phyloP scores from a whole-genome alignment of 1,140 invertebrate species.

The Xylocopa sonorina region DNA sequence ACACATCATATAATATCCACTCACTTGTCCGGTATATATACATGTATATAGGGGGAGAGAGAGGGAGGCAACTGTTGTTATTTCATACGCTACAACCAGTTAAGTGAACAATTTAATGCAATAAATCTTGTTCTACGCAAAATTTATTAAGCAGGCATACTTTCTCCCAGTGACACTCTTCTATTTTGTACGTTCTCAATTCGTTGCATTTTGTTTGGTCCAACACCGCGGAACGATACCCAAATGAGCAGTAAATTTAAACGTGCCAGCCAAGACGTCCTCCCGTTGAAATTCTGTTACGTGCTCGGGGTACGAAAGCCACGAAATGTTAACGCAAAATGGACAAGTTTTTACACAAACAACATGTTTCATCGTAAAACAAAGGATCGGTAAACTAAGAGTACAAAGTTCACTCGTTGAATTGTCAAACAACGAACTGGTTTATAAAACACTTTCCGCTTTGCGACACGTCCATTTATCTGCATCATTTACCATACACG shows the following conservation, averaged over 20 bases:
- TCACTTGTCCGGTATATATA: too few species aligned
- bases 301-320: not conserved
- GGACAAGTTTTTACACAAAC: not conserved
- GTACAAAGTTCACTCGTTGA: not conserved
- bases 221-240: constrained; percentile 2
- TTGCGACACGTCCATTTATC: too few species aligned
- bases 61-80: too few species aligned
- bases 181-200: not conserved
- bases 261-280: constrained; percentile 22
- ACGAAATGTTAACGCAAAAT: constrained; percentile 17
- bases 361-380: not conserved
- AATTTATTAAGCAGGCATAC: constrained; percentile 6
- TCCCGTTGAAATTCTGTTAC: constrained; percentile 22
- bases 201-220: constrained; percentile 3
- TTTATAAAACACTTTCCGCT: not conserved
- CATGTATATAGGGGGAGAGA: too few species aligned
- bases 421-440: not conserved
- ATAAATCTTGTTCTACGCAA: not conserved
- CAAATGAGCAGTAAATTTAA: constrained; percentile 43
- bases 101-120: too few species aligned
- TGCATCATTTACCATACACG: too few species aligned
- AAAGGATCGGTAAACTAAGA: not conserved
- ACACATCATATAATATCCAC: too few species aligned
- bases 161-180: not conserved
- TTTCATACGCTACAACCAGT: not conserved